These are phyloP conservation scores for Tringa solitaria DNA, from an alignment of 2,113 vertebrate species.

Conservation along the genomic window DNA sequence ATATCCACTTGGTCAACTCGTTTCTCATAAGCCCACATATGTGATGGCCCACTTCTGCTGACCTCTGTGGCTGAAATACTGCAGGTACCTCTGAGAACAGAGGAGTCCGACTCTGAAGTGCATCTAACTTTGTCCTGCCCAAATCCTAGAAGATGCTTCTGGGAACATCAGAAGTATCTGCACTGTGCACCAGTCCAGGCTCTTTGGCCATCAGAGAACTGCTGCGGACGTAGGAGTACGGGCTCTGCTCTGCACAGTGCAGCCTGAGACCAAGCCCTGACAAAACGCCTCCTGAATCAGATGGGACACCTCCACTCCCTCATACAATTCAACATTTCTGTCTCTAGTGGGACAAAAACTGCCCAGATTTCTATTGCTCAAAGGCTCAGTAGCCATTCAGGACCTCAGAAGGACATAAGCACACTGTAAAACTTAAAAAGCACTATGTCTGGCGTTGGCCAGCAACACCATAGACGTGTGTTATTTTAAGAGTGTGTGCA, in stretches of 20 bases:
- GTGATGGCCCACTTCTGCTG: not conserved
- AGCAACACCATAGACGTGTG: conserved; percentile 56
- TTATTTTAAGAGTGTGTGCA: not conserved
- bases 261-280: not conserved
- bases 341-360: not conserved
- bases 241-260: not conserved
- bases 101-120: not conserved
- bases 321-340: not conserved
- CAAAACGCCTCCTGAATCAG: not conserved
- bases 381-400: not conserved
- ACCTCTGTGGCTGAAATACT: not conserved
- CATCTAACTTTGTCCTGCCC: not conserved
- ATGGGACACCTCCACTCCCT: not conserved
- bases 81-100: not conserved
- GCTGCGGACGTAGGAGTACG: not conserved
- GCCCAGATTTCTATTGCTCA: not conserved
- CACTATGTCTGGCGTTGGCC: conserved; percentile 47
- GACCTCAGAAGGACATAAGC: not conserved
- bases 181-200: not conserved
- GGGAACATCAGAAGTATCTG: not conserved
- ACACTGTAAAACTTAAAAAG: not conserved
- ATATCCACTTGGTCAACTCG: not conserved
- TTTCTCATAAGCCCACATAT: not conserved
- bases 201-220: not conserved
- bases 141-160: not conserved